Evolutionary conservation across 2,888 invertebrate genomes (phyloP), one percentile per base, ranked within the genome.

Genomic region (Yponomeuta cagnagella): DNA sequence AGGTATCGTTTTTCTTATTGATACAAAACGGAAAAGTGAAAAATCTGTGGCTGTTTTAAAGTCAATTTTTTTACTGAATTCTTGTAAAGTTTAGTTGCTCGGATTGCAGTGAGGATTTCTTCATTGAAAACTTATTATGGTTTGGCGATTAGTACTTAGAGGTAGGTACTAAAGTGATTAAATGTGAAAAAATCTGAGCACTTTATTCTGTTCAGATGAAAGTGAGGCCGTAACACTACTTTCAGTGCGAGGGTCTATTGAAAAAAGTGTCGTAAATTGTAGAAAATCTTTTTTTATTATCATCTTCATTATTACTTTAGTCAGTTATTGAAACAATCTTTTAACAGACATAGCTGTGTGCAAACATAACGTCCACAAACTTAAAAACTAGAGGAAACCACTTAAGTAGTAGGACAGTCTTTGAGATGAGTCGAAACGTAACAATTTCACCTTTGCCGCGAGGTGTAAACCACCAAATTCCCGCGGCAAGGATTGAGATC

Each of bases 321-420:
- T 70, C 31, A 70, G n/a, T 37, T 37, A 52, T 48, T 33, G 43
- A 15, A 70, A 70, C 67, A 52, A 70, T 66, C 15, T 23, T 31
- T 66, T 76, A 79, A 76, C 78, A 87, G 88, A 84, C 82, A 86
- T 82, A 79, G 74, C 52, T 15, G 52, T 12, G 52, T 33, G 23
- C 23, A 15, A 70, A 70, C 67, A n/a, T 66, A 70, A 70, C 43
- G 23, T 31, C 78, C 82, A 86, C 82, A 79, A 74, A 78, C 85
- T 88, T 88, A 88, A 73, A 43, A 83, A 72, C 82, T 87, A 89
- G 10, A 89, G 10, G 77, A 76, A 79, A 84, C 85, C 84, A 88
- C 86, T 84, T 88, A 87, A 90, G 89, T 90, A 90, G 89, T 82
- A 82, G 85, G 82, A 91, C 91, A 92, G 92, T 91, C 92, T 92